Evolutionary conservation across 2,888 invertebrate genomes (phyloP).

Genomic region (Masnerella sp.): DNA sequence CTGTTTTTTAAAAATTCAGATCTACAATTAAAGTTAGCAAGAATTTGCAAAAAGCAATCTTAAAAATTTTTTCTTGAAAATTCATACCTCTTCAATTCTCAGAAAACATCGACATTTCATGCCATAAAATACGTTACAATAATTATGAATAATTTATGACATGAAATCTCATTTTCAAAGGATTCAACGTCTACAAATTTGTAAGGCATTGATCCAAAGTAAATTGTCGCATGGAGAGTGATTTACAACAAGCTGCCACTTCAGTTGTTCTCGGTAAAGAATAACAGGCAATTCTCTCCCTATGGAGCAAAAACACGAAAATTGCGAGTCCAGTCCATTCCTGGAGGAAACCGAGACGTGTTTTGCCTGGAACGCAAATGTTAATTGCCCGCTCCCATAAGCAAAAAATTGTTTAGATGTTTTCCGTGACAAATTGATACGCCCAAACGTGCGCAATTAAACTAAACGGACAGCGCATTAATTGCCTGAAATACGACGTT

Average conservation of each 20-base stretch:
- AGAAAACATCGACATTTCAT: too few relatives aligned
- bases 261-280: conserved; percentile 36
- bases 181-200: conserved; percentile 9
- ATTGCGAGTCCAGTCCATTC: conserved; percentile 19
- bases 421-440: conserved; percentile 30
- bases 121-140: too few relatives aligned
- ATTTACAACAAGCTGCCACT: conserved; percentile 29
- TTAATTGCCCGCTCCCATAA: conserved; percentile 20
- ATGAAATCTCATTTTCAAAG: too few relatives aligned
- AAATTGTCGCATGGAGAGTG: conserved; percentile 25
- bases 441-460: conserved; percentile 1
- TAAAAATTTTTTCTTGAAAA: too few relatives aligned
- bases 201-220: conserved; percentile 14
- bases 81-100: too few relatives aligned
- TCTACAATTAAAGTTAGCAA: too few relatives aligned
- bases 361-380: conserved; percentile 21
- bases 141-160: too few relatives aligned
- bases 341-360: conserved; percentile 15
- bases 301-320: conserved; percentile 27
- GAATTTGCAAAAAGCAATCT: too few relatives aligned
- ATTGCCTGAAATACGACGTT: conserved; percentile 1
- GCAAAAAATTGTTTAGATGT: conserved; percentile 36
- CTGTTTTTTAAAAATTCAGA: too few relatives aligned
- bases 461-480: conserved; percentile 4
- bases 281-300: conserved; percentile 22